phyloP scores from a whole-genome alignment of 2,113 vertebrate species.

The Turdus rufiventris region DNA sequence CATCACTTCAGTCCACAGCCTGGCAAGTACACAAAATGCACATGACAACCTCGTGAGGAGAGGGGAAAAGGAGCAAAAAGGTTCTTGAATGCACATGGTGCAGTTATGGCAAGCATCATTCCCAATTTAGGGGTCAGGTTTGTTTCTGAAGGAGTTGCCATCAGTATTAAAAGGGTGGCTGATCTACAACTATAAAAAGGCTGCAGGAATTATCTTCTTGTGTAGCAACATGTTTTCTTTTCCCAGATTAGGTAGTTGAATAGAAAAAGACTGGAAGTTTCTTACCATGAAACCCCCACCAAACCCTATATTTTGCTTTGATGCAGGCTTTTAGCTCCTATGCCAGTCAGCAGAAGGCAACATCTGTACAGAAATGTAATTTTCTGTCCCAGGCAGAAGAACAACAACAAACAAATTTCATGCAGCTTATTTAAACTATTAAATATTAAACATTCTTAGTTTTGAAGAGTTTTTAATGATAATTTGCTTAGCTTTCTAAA shows the following conservation, averaged over 20 bases:
- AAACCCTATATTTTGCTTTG: not conserved
- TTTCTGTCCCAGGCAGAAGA: not conserved
- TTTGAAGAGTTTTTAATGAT: not conserved
- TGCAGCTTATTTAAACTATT: not conserved
- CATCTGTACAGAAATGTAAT: not conserved
- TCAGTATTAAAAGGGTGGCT: not conserved
- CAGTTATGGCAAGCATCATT: not conserved
- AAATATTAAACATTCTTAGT: not conserved
- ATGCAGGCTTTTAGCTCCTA: not conserved
- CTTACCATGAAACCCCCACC: not conserved
- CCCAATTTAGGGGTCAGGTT: not conserved
- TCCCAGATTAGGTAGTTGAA: not conserved
- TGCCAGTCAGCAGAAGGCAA: not conserved
- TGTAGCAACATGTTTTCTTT: not conserved
- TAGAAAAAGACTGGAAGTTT: not conserved
- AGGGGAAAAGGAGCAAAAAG: not conserved
- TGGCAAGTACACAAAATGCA: not conserved
- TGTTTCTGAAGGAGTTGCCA: not conserved
- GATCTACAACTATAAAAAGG: not conserved
- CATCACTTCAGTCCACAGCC: not conserved
- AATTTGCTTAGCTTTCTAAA: slow-evolving; percentile 14
- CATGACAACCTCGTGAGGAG: not conserved
- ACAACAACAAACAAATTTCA: not conserved
- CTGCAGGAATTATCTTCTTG: not conserved
- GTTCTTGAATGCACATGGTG: not conserved